These are phyloP conservation scores for Streptopelia turtur DNA, from an alignment of 2,797 vertebrate species.

Conservation along the genomic window DNA sequence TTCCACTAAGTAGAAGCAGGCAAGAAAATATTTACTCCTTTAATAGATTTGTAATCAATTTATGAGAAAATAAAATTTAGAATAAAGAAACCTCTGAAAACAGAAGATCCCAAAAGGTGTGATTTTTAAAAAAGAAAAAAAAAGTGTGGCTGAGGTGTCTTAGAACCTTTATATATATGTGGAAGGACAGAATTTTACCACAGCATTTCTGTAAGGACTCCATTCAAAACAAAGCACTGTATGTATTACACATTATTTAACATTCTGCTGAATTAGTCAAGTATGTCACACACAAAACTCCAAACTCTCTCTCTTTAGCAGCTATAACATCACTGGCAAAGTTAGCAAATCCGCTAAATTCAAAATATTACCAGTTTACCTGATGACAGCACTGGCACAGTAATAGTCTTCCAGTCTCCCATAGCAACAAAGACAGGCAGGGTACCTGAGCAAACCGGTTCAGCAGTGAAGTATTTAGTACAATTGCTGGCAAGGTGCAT, in stretches of 20 bases:
- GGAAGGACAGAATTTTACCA: neutral
- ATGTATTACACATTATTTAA: neutral
- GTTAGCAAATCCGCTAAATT: neutral
- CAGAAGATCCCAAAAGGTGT: neutral
- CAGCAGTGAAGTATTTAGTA: constrained; percentile 74
- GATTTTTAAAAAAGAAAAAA: neutral
- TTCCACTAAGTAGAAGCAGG: neutral
- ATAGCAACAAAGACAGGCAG: constrained; percentile 83
- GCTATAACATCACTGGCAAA: neutral
- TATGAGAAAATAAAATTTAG: neutral
- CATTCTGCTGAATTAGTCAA: neutral
- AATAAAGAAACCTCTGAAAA: neutral
- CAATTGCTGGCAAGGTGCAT: constrained; percentile 67
- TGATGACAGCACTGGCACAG: constrained; percentile 82
- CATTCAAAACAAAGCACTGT: neutral
- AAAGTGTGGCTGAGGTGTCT: neutral
- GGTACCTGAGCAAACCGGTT: constrained; percentile 72
- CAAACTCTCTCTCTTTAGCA: neutral
- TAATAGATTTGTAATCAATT: neutral
- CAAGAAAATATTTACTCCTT: neutral
- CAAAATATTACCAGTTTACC: constrained; percentile 75
- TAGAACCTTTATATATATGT: neutral
- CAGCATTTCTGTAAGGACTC: neutral
- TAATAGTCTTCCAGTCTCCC: constrained; percentile 89
- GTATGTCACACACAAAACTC: neutral